These are phyloP conservation scores for Trematomus bernacchii DNA, from an alignment of 2,797 vertebrate species.

Conservation along the genomic window DNA sequence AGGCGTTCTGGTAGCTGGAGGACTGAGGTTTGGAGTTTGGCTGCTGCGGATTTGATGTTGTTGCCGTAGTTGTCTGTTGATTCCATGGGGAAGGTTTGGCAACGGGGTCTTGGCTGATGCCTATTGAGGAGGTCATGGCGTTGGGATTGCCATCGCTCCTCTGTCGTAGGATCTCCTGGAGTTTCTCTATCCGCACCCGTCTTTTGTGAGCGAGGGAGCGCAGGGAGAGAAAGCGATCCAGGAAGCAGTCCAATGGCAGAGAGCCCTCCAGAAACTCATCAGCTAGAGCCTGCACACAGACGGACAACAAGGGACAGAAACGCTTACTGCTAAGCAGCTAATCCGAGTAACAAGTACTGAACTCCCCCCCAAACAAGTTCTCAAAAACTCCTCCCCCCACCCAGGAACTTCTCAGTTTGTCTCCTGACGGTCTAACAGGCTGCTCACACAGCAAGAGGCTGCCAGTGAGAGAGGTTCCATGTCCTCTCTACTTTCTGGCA, in stretches of 20 bases:
- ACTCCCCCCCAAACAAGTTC: not conserved
- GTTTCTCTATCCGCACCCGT: conserved; percentile 92
- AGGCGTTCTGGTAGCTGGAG: conserved; percentile 61
- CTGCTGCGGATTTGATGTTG: conserved; percentile 65
- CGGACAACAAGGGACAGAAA: not conserved
- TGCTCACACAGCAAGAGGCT: too few species aligned
- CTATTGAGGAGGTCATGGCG: conserved; percentile 66
- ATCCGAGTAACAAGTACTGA: not conserved
- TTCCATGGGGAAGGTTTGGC: conserved; percentile 73
- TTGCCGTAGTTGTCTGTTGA: conserved; percentile 65
- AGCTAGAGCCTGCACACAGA: conserved; percentile 85
- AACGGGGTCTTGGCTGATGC: conserved; percentile 60
- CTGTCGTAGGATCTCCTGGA: conserved; percentile 90
- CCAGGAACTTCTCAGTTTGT: too few species aligned
- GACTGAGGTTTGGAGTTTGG: conserved; percentile 63
- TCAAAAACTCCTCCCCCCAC: not conserved
- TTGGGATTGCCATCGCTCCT: conserved; percentile 68
- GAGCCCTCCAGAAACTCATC: conserved; percentile 93
- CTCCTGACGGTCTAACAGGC: not conserved
- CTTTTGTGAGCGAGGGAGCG: conserved; percentile 90
- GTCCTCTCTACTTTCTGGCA: too few species aligned
- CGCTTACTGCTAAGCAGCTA: not conserved
- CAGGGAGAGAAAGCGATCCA: conserved; percentile 89
- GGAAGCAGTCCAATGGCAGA: conserved; percentile 89
- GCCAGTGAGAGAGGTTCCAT: too few species aligned